These are phyloP conservation scores for Borostomias antarcticus DNA, from an alignment of 2,797 vertebrate genomes.

Conservation along the genomic window DNA sequence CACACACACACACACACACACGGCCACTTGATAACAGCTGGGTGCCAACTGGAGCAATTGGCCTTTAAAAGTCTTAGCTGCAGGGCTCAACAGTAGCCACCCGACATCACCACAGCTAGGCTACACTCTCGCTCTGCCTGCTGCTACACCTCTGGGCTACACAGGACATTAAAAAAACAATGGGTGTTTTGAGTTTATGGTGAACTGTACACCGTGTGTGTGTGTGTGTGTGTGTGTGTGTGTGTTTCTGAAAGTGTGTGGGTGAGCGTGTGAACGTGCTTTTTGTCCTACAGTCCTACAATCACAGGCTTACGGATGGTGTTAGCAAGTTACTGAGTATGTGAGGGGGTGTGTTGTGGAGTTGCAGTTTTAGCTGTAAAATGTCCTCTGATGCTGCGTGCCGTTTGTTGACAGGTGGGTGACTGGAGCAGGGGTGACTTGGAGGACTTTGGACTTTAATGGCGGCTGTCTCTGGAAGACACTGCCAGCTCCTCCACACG, in stretches of 20 bases:
- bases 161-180: not conserved
- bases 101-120: not conserved
- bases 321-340: not conserved
- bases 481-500: not conserved
- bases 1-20: slow-evolving; percentile 16
- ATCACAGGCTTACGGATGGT: not conserved
- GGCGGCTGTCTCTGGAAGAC: not conserved
- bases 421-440: not conserved
- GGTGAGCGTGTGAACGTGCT: not conserved
- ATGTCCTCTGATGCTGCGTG: not conserved
- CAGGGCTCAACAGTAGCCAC: not conserved
- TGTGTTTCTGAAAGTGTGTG: not conserved
- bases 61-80: not conserved
- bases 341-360: not conserved
- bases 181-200: not conserved
- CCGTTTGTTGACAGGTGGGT: not conserved
- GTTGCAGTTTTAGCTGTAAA: too few species aligned
- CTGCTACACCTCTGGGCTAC: not conserved
- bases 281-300: too few species aligned
- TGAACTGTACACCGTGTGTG: not conserved
- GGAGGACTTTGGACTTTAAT: not conserved
- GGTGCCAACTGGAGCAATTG: not conserved
- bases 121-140: not conserved
- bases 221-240: not conserved
- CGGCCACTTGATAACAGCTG: slow-evolving; percentile 11